Evolutionary conservation across 35 echinoderm and acorn worm species (phyloP), one percentile per base, ranked within the genome.

Genomic region (Diadema setosum): DNA sequence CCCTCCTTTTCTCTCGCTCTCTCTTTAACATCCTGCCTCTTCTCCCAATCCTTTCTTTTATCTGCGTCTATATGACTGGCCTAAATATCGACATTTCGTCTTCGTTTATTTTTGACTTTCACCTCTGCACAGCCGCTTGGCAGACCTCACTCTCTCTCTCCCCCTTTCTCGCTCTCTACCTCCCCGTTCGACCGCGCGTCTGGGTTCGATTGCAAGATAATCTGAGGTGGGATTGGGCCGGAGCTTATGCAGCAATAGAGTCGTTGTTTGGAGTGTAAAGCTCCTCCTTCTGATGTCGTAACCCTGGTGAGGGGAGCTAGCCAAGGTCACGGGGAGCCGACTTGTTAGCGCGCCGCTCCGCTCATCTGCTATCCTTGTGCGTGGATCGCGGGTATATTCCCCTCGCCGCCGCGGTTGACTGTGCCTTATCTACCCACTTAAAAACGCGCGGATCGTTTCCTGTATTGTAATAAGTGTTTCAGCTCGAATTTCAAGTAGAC

Each of bases 191-290:
- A 34, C 30, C 30, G 63, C 37, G 30, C 73, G 73, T 44, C 73
- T 78, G 40, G 35, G 34, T 78, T 42, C 39, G 73, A 78, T 78
- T 78, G 35, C 73, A 78, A 39, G 15, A 39, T 78, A 78, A 78
- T 78, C 73, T 78, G 9, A 42, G 35, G 39, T 24, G 73, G 73
- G 73, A 78, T 78, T 42, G 73, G 15, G 36, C 39, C 4, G 73
- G 73, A 34, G 73, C 40, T 78, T 78, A 78, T 33, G 73, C 25
- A 78, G 27, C 73, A 78, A 78, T 78, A 78, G 73, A 78, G 73
- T 78, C 73, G 73, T 78, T 78, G 73, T 78, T 78, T 78, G 11
- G 73, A 78, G 73, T 78, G 73, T 44, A 78, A 78, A 78, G 33
- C 73, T 21, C 3, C 37, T 78, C 73, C 40, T 78, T 42, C 40